Conservation (phyloP, 2,888 invertebrate genomes). For the Apodemia hepburni region DNA sequence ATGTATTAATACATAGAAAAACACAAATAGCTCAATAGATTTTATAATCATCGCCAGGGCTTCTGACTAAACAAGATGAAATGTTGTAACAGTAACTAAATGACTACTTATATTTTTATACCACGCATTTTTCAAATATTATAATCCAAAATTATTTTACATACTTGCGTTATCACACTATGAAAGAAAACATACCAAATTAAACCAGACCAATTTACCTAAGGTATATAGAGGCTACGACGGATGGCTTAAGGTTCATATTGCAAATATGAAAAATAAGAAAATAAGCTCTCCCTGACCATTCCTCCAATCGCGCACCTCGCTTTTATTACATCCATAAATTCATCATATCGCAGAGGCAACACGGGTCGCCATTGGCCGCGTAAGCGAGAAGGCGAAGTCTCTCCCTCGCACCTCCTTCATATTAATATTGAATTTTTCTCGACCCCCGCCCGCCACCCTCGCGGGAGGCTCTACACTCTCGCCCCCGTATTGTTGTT, state of each 20-base stretch:
- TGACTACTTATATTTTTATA: not conserved
- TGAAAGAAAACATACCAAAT: not conserved
- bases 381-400: slow-evolving; percentile 70
- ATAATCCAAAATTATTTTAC: not conserved
- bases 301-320: slow-evolving; percentile 84
- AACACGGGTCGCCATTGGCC: slow-evolving; percentile 78
- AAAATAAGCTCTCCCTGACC: slow-evolving; percentile 77
- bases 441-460: slow-evolving; percentile 79
- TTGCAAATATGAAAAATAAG: slow-evolving; percentile 79
- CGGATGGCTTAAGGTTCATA: slow-evolving; percentile 64
- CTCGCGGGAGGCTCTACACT: slow-evolving; percentile 77
- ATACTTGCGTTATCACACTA: not conserved
- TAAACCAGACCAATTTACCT: slow-evolving; percentile 8
- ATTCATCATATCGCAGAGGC: slow-evolving; percentile 85
- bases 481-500: slow-evolving; percentile 80
- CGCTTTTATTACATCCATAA: slow-evolving; percentile 91
- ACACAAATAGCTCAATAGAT: too few relatives aligned
- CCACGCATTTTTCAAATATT: not conserved
- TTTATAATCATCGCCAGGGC: too few relatives aligned
- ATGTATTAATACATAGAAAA: too few relatives aligned
- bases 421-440: slow-evolving; percentile 92
- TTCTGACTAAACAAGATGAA: too few relatives aligned
- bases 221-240: slow-evolving; percentile 36
- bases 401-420: slow-evolving; percentile 83
- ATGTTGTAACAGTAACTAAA: too few relatives aligned